Evolutionary conservation across 2,797 vertebrate species (phyloP).

Genomic region (Rhabdophis nuchalis): DNA sequence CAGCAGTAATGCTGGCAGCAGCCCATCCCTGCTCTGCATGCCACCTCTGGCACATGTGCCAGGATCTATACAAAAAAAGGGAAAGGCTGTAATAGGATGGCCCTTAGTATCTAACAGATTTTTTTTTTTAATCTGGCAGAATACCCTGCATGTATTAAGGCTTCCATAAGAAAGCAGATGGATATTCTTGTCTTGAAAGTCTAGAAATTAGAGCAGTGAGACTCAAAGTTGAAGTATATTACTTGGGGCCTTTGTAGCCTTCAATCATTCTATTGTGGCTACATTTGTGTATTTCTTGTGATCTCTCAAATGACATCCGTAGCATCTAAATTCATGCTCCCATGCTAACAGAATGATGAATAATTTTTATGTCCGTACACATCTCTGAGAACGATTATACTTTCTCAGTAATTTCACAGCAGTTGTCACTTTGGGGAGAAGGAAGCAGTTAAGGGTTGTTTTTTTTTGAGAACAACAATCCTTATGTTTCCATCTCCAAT

Average conservation of each 20-base stretch:
- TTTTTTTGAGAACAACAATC: neutral
- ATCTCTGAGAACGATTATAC: neutral
- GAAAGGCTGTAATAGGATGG: neutral
- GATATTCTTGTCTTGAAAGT: neutral
- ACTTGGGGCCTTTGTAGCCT: neutral
- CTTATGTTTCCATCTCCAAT: neutral
- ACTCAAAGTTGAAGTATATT: neutral
- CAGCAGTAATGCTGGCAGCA: too few relatives aligned
- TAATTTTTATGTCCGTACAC: neutral
- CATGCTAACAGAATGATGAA: neutral
- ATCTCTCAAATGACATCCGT: neutral
- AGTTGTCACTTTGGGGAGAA: neutral
- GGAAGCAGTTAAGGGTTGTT: neutral
- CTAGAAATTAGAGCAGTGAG: neutral
- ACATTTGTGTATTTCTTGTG: neutral
- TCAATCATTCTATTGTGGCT: neutral
- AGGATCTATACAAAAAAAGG: neutral
- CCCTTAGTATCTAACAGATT: neutral
- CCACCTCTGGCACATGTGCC: too few relatives aligned
- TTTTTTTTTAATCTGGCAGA: neutral
- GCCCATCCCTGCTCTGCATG: too few relatives aligned
- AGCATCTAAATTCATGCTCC: neutral
- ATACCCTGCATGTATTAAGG: neutral
- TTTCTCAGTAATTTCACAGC: neutral
- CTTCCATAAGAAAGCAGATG: neutral